Base-by-base conservation (phyloP, 92 coral and sea anemone genomes). In the Phenganax subtilis region DNA sequence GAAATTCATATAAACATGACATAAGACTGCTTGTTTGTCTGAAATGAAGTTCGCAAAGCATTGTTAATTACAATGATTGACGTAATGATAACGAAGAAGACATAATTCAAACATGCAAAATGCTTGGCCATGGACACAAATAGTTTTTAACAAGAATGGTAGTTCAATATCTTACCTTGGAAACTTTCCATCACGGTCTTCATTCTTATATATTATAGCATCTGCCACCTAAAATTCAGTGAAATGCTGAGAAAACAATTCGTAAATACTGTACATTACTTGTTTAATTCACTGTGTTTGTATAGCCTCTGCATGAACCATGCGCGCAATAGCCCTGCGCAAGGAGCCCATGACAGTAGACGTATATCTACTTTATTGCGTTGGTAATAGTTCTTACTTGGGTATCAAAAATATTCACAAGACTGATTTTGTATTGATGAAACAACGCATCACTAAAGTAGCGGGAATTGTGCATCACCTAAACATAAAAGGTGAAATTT, bases 401-500 rank as follows among this genome's bases (percentile, higher is more conserved):
- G 15, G 97, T 94, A 70, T 90, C 97, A 87, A 92, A 92, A 16
- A 92, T 89, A 80, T 92, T 96, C 14, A 90, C 81, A 57, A 96
- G 91, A 56, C 64, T 76, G 74, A 96, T 81, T 9, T 87, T 88
- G 81, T 92, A 92, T 17, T 86, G 97, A 77, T 96, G 99, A 68
- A 52, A 90, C 65, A 96, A 68, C 25, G 93, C 93, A 85, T 96
- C 99, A 75, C 99, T 96, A 76, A 87, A 87, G 29, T 92, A 96
- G 56, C 99, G 91, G 60, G 97, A 96, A 80, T 96, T 93, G 78
- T 96, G 98, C 15, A 90, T 77, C 9, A 94, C 96, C 98, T 94
- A 80, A 3, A 80, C 54, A 75, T 29, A 6, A 15, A 17, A 15
- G 51, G 16, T 53, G 8, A 0, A 65, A 6, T 37, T 67, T 28